Conservation (phyloP, 2,888 invertebrate species). For the Drosophila kokeensis region DNA sequence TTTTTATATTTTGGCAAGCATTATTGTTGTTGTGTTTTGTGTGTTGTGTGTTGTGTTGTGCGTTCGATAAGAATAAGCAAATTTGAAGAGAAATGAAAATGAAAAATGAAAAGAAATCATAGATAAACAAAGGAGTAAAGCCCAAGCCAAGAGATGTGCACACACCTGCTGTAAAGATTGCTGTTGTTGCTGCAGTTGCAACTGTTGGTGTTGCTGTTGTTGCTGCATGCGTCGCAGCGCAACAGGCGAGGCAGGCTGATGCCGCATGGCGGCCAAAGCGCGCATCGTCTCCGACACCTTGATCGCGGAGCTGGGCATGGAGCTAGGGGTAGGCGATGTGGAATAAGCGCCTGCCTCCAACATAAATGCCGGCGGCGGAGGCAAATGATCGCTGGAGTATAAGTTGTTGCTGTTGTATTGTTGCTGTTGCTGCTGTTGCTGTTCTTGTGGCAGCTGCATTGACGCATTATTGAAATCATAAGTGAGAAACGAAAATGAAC, state of each 20-base stretch:
- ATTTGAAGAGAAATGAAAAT: conserved; percentile 42
- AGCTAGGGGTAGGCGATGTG: conserved; percentile 44
- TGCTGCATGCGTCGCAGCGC: conserved; percentile 87
- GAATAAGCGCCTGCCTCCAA: conserved; percentile 70
- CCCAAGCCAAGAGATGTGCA: conserved; percentile 60
- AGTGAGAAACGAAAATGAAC: conserved; percentile 59
- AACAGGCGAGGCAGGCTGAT: conserved; percentile 94
- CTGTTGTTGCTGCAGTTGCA: conserved; percentile 57
- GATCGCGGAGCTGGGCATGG: conserved; percentile 84
- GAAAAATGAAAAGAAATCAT: conserved; percentile 63
- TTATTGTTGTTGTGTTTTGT: conserved; percentile 33
- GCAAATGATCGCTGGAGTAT: conserved; percentile 83
- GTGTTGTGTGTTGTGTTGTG: conserved; percentile 43
- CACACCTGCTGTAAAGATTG: conserved; percentile 83
- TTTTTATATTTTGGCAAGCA: conserved; percentile 15
- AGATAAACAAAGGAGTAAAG: conserved; percentile 40
- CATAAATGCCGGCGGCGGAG: conserved; percentile 85
- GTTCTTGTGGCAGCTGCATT: conserved; percentile 37
- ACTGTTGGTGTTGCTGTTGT: conserved; percentile 48
- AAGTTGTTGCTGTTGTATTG: conserved; percentile 18
- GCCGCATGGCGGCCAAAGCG: conserved; percentile 92
- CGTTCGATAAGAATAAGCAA: conserved; percentile 45
- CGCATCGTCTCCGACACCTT: conserved; percentile 95
- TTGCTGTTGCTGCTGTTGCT: conserved; percentile 41
- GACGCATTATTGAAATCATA: conserved; percentile 58